These are phyloP conservation scores for Lepus timidus DNA, from an alignment of 2,113 vertebrate genomes.

Conservation along the genomic window DNA sequence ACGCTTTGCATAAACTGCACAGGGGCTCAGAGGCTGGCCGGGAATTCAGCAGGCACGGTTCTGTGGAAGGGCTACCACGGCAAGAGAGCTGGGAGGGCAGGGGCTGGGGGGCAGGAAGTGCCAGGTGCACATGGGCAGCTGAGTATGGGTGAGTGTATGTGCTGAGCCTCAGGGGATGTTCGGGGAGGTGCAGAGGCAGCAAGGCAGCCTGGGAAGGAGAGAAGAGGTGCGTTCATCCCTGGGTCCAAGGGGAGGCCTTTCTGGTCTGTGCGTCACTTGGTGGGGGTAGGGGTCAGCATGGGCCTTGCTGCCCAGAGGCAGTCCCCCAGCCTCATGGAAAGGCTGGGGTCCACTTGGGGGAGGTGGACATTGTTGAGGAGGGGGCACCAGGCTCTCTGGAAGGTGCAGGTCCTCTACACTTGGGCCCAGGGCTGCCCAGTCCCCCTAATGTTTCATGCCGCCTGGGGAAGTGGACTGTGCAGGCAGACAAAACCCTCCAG, in stretches of 20 bases:
- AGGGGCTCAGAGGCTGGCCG: not conserved
- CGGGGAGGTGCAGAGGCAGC: too few relatives aligned
- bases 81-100: fast-evolving
- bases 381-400: not conserved
- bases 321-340: not conserved
- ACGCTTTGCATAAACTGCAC: fast-evolving
- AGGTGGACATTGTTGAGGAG: not conserved
- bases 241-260: too few relatives aligned
- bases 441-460: fast-evolving
- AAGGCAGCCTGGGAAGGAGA: too few relatives aligned
- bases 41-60: fast-evolving
- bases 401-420: not conserved
- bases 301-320: not conserved
- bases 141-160: fast-evolving
- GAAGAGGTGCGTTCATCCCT: not conserved
- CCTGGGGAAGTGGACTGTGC: not conserved
- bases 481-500: not conserved
- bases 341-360: fast-evolving
- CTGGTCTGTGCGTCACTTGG: not conserved
- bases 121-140: fast-evolving
- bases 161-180: fast-evolving
- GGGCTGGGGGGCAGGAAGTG: not conserved
- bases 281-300: not conserved
- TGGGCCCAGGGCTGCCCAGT: not conserved
- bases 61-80: fast-evolving